Evolutionary conservation across 2,888 invertebrate genomes (phyloP).

Genomic region (Branchipolynoe longqiensis): DNA sequence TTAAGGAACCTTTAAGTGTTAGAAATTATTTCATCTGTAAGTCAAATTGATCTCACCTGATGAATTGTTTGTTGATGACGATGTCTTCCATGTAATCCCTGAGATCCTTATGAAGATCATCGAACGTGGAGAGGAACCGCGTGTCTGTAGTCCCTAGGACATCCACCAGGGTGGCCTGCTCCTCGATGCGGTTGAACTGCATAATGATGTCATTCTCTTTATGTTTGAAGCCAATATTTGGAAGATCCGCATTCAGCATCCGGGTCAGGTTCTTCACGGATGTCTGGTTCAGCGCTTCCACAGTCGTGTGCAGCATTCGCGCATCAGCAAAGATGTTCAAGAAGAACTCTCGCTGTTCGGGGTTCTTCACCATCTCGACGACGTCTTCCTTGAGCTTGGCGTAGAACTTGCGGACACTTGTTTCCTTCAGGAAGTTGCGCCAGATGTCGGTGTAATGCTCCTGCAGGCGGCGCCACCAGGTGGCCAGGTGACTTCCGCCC

Average conservation of each 20-base stretch:
- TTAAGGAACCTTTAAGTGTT: background rate
- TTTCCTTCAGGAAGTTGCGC: slow-evolving; percentile 70
- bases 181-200: slow-evolving; percentile 38
- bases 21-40: background rate
- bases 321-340: slow-evolving; percentile 42
- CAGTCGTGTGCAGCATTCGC: slow-evolving; percentile 33
- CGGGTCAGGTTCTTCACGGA: slow-evolving; percentile 54
- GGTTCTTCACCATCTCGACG: slow-evolving; percentile 46
- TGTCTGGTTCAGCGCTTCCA: slow-evolving; percentile 34
- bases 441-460: slow-evolving; percentile 68
- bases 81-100: slow-evolving; percentile 65
- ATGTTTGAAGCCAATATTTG: slow-evolving; percentile 37
- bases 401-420: slow-evolving; percentile 71
- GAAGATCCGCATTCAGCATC: slow-evolving; percentile 49
- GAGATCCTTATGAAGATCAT: slow-evolving; percentile 67
- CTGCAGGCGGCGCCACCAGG: slow-evolving; percentile 69
- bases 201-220: slow-evolving; percentile 32
- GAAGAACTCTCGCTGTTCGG: slow-evolving; percentile 14
- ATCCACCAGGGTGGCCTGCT: slow-evolving; percentile 68
- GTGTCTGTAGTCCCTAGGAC: slow-evolving; percentile 69
- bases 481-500: slow-evolving; percentile 71
- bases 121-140: slow-evolving; percentile 67
- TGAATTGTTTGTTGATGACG: slow-evolving; percentile 69
- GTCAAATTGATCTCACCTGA: slow-evolving; percentile 67
- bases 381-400: slow-evolving; percentile 25